These are phyloP conservation scores for Oxycera nigricornis DNA, from an alignment of 2,888 invertebrate species.

Conservation along the genomic window DNA sequence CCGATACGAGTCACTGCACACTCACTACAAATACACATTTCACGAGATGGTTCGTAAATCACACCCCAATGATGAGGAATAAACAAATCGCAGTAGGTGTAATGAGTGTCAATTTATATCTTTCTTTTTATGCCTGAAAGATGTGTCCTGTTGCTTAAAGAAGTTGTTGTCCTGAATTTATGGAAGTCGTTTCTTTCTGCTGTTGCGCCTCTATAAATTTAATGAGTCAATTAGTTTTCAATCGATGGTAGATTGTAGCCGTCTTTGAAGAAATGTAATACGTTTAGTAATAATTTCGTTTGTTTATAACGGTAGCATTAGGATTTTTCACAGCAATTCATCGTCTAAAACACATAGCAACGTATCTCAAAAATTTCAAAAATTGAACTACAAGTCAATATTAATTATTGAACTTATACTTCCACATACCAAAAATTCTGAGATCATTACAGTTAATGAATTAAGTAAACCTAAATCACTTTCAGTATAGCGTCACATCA, in stretches of 20 bases:
- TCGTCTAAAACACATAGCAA: no score
- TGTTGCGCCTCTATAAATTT: background rate
- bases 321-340: no score
- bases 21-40: background rate
- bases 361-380: no score
- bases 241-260: background rate
- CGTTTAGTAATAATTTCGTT: background rate
- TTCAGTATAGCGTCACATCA: no score
- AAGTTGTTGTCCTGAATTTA: background rate
- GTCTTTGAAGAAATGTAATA: background rate
- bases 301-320: no score
- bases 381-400: no score
- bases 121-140: background rate
- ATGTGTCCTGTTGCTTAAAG: background rate
- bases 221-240: conserved; percentile 27
- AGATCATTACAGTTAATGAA: no score
- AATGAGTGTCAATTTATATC: conserved; percentile 5
- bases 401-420: no score
- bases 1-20: background rate
- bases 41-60: background rate
- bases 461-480: no score
- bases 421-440: no score
- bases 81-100: background rate
- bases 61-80: background rate
- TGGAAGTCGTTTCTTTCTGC: background rate